A percentile compares a stretch with the other conserved stretches of the same genome.
Evolutionary conservation across 2,888 invertebrate species (phyloP).

Genomic region (Creontiades dilutus): DNA sequence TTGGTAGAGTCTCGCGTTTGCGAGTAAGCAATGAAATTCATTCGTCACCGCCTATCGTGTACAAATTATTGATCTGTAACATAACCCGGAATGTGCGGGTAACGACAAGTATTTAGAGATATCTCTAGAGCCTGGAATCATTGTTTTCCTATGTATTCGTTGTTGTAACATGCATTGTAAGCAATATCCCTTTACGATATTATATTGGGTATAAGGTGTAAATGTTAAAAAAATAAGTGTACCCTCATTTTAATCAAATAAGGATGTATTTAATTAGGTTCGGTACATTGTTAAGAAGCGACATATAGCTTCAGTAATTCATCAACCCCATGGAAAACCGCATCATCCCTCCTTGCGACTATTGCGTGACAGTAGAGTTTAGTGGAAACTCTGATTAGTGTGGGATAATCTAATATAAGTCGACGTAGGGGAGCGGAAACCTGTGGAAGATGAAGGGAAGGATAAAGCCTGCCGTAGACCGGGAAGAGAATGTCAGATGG

Average conservation of each 20-base stretch:
- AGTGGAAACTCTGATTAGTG: constrained; percentile 27
- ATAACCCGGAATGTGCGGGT: too few relatives aligned
- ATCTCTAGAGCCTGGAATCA: too few relatives aligned
- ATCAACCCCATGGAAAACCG: background rate
- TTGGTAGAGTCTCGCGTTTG: too few relatives aligned
- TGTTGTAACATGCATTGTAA: too few relatives aligned
- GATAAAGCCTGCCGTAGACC: constrained; percentile 50
- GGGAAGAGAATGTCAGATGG: constrained; percentile 70
- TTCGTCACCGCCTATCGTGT: too few relatives aligned
- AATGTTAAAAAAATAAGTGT: background rate
- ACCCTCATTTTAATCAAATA: background rate
- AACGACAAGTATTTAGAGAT: too few relatives aligned
- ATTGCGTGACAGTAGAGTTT: background rate
- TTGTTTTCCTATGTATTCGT: too few relatives aligned
- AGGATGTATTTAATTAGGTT: background rate
- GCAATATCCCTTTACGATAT: too few relatives aligned
- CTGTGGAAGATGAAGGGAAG: constrained; percentile 64
- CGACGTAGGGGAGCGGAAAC: constrained; percentile 14
- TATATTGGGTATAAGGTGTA: background rate
- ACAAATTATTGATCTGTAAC: too few relatives aligned
- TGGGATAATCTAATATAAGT: constrained; percentile 39
- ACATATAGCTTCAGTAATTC: background rate
- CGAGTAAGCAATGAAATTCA: too few relatives aligned
- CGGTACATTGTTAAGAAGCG: background rate
- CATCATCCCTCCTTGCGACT: background rate